Evolutionary conservation across 2,797 vertebrate species (phyloP).

Genomic region (Sebastes diploproa): DNA sequence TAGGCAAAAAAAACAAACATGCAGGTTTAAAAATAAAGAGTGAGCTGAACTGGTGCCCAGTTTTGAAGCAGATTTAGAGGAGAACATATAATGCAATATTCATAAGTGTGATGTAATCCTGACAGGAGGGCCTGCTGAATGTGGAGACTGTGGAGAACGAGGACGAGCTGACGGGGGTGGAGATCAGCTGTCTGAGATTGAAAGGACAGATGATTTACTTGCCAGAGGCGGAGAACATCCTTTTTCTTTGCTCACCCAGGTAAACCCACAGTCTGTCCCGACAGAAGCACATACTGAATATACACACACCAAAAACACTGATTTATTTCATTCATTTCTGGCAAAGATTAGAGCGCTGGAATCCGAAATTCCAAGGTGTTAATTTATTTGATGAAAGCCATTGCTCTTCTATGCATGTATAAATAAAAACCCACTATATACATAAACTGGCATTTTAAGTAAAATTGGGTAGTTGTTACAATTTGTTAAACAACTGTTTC

Average conservation of each 20-base stretch:
- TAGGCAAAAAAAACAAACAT: background rate
- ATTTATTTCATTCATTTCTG: background rate
- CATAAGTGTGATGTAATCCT: constrained; percentile 64
- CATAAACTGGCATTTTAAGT: background rate
- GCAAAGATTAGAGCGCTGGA: background rate
- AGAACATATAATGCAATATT: constrained; percentile 62
- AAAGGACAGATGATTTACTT: constrained; percentile 99
- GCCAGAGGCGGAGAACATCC: constrained; percentile 97
- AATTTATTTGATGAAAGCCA: background rate
- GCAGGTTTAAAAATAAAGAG: constrained; percentile 27
- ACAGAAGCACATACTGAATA: constrained; percentile 6
- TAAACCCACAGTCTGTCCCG: constrained; percentile 65
- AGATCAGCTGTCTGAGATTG: constrained; percentile 96
- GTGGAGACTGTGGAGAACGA: constrained; percentile 95
- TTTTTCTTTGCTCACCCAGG: constrained; percentile 99
- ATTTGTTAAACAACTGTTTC: background rate
- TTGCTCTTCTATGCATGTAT: background rate
- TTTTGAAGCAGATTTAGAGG: constrained; percentile 45
- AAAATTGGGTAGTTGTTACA: background rate
- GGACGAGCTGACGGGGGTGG: constrained; percentile 94
- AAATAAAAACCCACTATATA: background rate
- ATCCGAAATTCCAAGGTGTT: background rate
- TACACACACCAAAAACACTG: background rate
- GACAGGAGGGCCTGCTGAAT: constrained; percentile 95
- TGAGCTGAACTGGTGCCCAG: constrained; percentile 7